A percentile compares a stretch with the other conserved stretches of the same genome.
phyloP scores from a whole-genome alignment of 2,797 vertebrate species.

The Liasis olivaceus region DNA sequence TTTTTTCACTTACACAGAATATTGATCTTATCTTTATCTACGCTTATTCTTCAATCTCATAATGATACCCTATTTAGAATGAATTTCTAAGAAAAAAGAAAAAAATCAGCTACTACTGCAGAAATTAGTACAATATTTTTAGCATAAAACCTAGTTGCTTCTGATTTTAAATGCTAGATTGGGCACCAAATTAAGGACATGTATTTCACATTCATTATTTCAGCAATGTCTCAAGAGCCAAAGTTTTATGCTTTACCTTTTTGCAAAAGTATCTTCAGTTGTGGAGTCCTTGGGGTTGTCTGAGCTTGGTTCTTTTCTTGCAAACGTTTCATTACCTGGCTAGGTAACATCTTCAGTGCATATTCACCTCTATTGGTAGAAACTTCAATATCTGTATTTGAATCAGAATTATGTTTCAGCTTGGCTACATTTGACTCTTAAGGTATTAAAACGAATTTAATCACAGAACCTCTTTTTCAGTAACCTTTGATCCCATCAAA shows the following conservation, averaged over 20 bases:
- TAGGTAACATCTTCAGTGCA: too few relatives aligned
- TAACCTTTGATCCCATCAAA: not conserved
- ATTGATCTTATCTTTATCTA: not conserved
- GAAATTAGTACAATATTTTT: not conserved
- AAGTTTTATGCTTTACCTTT: not conserved
- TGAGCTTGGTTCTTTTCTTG: too few relatives aligned
- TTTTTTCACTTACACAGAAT: not conserved
- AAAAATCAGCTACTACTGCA: slow-evolving; percentile 28
- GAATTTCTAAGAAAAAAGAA: not conserved
- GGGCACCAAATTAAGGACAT: not conserved
- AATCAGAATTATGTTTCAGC: not conserved
- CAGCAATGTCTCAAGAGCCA: not conserved
- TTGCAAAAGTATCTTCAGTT: not conserved
- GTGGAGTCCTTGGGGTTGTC: too few relatives aligned
- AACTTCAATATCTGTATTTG: too few relatives aligned
- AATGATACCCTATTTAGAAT: not conserved
- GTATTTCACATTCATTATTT: not conserved
- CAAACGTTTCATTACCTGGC: too few relatives aligned
- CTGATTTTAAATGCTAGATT: not conserved
- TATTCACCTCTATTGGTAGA: too few relatives aligned
- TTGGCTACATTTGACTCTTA: not conserved
- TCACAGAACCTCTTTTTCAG: not conserved
- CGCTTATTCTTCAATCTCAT: not conserved
- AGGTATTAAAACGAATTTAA: not conserved
- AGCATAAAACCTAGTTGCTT: not conserved